Evolutionary conservation across 2,888 invertebrate genomes (phyloP).

Genomic region (Cephus pulcher): DNA sequence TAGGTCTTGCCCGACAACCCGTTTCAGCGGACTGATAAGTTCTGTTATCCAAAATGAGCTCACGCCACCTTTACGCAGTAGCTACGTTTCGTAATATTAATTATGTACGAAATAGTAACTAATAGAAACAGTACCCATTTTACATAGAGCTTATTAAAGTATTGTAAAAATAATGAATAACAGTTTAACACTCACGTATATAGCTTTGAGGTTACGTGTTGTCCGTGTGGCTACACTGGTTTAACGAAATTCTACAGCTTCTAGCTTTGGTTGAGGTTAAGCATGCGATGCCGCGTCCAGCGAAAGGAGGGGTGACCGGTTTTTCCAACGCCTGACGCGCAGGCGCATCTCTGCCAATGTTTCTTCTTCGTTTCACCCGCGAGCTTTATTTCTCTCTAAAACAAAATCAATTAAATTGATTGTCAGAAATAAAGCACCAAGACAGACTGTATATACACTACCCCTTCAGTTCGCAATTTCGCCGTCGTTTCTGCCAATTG

Average conservation of each 20-base stretch:
- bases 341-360: not conserved
- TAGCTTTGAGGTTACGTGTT: not conserved
- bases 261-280: not conserved
- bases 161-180: not conserved
- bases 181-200: not conserved
- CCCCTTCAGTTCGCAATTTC: not conserved
- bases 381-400: slow-evolving; percentile 3
- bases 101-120: not conserved
- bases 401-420: slow-evolving; percentile 5
- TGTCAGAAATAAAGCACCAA: not conserved
- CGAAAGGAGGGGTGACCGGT: not conserved
- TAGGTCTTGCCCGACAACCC: slow-evolving; percentile 25
- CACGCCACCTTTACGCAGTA: not conserved
- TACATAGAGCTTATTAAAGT: not conserved
- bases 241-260: not conserved
- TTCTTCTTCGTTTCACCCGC: slow-evolving; percentile 3
- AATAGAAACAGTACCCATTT: not conserved
- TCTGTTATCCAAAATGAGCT: not conserved
- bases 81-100: not conserved
- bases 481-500: not conserved
- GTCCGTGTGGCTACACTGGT: not conserved
- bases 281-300: not conserved
- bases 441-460: no score
- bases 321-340: not conserved
- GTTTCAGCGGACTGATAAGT: not conserved